Evolutionary conservation across 2,888 invertebrate genomes (phyloP).

Genomic region (Bellardia pandia): DNA sequence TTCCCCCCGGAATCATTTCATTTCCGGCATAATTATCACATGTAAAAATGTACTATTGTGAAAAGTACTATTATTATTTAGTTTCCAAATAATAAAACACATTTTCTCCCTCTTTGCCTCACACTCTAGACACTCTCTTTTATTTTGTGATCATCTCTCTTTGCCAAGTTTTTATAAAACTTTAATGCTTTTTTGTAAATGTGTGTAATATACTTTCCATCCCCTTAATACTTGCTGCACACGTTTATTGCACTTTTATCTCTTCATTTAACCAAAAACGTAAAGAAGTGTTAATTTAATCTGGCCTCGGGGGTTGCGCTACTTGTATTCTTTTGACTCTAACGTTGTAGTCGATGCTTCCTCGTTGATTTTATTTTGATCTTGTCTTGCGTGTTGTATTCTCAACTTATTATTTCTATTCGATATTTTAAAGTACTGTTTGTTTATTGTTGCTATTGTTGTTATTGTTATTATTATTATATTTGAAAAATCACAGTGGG

Average conservation of each 20-base stretch:
- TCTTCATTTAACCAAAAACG: constrained; percentile 53
- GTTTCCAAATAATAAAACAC: too few species aligned
- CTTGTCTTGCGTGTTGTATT: constrained; percentile 32
- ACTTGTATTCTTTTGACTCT: constrained; percentile 50
- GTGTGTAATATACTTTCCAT: constrained; percentile 39
- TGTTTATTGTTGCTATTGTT: constrained; percentile 31
- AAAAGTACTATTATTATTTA: neutral
- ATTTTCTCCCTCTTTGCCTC: neutral
- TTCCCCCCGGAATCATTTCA: too few species aligned
- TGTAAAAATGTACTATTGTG: too few species aligned
- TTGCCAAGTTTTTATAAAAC: neutral
- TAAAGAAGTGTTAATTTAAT: constrained; percentile 63
- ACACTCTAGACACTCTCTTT: neutral
- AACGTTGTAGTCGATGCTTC: constrained; percentile 30
- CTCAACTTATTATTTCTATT: constrained; percentile 50
- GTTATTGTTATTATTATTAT: constrained; percentile 5
- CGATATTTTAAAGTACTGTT: constrained; percentile 10
- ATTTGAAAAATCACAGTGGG: constrained; percentile 44
- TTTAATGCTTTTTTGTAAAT: constrained; percentile 25
- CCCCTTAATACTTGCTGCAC: constrained; percentile 21
- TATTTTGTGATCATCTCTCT: constrained; percentile 15
- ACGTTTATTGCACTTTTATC: constrained; percentile 53
- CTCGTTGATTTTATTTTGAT: constrained; percentile 52
- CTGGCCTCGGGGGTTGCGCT: constrained; percentile 66
- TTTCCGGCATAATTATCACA: too few species aligned